Conservation (phyloP, 2,888 invertebrate genomes). For the Heteromyza rotundicornis region DNA sequence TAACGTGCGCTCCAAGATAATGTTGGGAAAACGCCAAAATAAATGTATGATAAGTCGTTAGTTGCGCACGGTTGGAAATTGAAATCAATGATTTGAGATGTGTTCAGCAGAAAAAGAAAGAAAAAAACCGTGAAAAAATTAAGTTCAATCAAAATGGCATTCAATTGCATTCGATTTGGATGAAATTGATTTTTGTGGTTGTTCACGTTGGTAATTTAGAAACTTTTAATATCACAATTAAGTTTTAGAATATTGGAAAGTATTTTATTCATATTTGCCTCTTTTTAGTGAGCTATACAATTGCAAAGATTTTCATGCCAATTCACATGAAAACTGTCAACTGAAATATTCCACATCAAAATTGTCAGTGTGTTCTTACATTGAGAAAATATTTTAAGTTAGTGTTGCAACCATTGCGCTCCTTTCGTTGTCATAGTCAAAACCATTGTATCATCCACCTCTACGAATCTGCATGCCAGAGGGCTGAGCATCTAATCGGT, state of each 20-base stretch:
- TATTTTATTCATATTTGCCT: background rate
- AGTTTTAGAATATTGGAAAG: background rate
- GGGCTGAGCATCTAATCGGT: no score
- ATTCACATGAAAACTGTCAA: background rate
- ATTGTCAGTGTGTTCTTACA: no score
- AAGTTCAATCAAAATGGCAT: conserved; percentile 1
- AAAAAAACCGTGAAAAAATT: no score
- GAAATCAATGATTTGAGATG: conserved; percentile 9
- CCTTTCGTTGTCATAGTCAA: no score
- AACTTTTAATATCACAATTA: no score
- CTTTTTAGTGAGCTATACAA: background rate
- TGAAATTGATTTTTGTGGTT: background rate
- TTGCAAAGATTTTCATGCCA: background rate
- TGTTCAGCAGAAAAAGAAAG: no score
- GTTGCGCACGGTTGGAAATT: conserved; percentile 21
- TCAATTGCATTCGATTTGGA: background rate
- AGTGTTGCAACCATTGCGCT: no score
- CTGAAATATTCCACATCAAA: background rate
- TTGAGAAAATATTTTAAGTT: no score
- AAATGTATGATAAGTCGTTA: conserved; percentile 14
- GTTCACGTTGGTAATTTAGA: background rate
- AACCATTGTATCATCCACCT: no score
- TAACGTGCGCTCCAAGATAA: conserved; percentile 33
- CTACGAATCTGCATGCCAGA: no score
- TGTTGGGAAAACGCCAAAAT: conserved; percentile 18